Evolutionary conservation across 2,797 vertebrate genomes (phyloP).

Genomic region (Alca torda): DNA sequence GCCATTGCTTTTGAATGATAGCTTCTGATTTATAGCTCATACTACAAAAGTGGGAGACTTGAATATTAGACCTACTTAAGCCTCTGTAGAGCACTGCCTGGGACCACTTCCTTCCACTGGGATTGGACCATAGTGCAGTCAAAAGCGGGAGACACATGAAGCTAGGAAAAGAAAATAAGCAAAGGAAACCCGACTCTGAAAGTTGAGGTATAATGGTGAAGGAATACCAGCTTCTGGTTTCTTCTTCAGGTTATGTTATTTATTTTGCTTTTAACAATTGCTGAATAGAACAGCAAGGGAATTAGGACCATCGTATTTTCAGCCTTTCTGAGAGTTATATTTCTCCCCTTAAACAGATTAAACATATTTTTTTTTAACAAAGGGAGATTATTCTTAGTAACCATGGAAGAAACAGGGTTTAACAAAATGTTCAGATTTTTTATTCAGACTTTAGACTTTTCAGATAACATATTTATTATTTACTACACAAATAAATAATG

Average conservation of each 20-base stretch:
- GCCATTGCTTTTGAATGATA: background rate
- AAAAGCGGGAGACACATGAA: background rate
- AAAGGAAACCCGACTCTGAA: background rate
- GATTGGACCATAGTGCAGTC: background rate
- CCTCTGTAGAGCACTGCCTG: background rate
- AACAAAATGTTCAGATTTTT: background rate
- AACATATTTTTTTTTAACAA: background rate
- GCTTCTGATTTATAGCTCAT: background rate
- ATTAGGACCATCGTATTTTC: background rate
- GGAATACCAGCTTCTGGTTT: background rate
- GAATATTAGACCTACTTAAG: background rate
- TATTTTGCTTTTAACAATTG: background rate
- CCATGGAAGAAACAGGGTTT: background rate
- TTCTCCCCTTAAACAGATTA: background rate
- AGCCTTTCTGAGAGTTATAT: background rate
- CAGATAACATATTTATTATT: background rate
- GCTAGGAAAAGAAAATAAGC: background rate
- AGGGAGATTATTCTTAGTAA: background rate
- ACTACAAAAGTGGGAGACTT: background rate
- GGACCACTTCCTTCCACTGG: background rate
- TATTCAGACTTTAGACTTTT: background rate
- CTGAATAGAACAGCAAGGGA: background rate
- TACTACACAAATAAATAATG: background rate
- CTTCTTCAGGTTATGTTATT: background rate
- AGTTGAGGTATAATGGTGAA: background rate